Evolutionary conservation across 2,888 invertebrate genomes (phyloP).

Genomic region (Muschampia plurimacula): DNA sequence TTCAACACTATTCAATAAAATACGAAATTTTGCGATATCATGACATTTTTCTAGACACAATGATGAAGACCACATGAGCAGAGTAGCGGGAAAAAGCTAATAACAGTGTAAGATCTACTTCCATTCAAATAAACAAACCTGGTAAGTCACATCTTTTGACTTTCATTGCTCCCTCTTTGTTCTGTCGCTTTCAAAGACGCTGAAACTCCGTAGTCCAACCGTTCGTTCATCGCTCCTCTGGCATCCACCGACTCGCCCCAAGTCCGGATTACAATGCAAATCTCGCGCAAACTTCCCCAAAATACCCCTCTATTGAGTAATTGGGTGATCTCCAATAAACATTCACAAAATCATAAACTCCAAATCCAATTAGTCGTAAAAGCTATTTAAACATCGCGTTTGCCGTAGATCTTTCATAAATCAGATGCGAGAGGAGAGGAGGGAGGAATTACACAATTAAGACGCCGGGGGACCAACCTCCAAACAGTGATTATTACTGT

Average conservation of each 20-base stretch:
- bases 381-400: constrained; percentile 37
- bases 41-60: too few relatives aligned
- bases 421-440: constrained; percentile 7
- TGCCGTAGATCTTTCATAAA: constrained; percentile 28
- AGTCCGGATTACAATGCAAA: constrained; percentile 32
- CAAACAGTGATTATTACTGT: constrained; percentile 28
- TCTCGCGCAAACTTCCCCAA: constrained; percentile 24
- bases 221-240: neutral
- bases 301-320: constrained; percentile 25
- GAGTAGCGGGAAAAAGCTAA: too few relatives aligned
- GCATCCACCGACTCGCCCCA: neutral
- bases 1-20: too few relatives aligned
- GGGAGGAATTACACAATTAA: constrained; percentile 25
- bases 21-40: too few relatives aligned
- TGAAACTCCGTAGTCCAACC: neutral
- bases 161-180: too few relatives aligned
- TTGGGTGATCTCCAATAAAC: constrained; percentile 38
- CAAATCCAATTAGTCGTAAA: constrained; percentile 42
- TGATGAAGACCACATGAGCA: too few relatives aligned
- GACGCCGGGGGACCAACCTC: constrained; percentile 7
- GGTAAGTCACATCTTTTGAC: too few relatives aligned
- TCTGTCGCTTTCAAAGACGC: neutral
- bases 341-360: constrained; percentile 41
- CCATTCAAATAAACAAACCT: too few relatives aligned
- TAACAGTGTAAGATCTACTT: too few relatives aligned